Evolutionary conservation across 2,113 vertebrate species (phyloP), one percentile per base, ranked within the genome.

Genomic region (Tauraco erythrolophus): DNA sequence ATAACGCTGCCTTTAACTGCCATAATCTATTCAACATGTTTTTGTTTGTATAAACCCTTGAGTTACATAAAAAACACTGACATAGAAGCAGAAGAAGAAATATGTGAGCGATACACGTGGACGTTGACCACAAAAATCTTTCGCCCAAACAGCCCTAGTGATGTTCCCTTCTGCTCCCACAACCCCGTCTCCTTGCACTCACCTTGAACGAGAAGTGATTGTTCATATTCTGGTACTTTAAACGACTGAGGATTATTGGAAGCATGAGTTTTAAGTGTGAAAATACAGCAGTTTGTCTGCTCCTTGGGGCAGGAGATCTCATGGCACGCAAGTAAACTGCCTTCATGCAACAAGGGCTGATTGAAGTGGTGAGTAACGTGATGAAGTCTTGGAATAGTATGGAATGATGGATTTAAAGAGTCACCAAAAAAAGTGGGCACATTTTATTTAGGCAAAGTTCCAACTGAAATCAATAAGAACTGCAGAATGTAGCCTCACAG

Each of bases 321-420:
- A n/a, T 2, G 11, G 30, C 11, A 25, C 7, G 19, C 68, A n/a
- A 46, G 60, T 2, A 43, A 51, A 54, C 31, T 80, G 24, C 4
- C 21, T 19, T 92, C 68, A 43, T 1, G 4, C 39, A 53, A 48
- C 27, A 21, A 64, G 79, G n/a, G 51, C 35, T 77, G 60, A 66
- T 58, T 2, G 1, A 13, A 58, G 39, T 3, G 2, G 46, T 9
- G 72, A 94, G 27, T 3, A 3, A 48, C 1, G 1, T 81, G 72
- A 14, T 23, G 17, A 64, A 87, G 35, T 60, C 80, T 18, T 23
- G 68, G 72, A 96, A 66, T 5, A 77, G 79, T 25, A 58, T 89
- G 69, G 78, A 88, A 88, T 96, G 76, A 95, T 87, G 82, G 92
- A 90, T 95, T 92, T 64, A 95, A 88, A 93, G 88, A 86, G 76